Evolutionary conservation across 2,888 invertebrate species (phyloP).

Genomic region (Spodoptera littoralis): DNA sequence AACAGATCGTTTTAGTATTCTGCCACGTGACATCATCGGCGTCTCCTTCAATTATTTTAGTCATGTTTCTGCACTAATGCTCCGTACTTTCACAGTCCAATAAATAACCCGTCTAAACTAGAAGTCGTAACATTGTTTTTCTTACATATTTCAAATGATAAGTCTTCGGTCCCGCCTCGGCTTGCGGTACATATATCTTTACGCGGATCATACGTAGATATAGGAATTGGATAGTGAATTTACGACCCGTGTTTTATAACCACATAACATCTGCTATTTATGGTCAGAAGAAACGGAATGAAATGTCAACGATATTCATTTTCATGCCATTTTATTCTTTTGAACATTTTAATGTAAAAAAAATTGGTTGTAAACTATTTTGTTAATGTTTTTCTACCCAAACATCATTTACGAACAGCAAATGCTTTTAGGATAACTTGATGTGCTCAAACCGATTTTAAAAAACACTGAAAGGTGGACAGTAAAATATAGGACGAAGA

Average conservation of each 20-base stretch:
- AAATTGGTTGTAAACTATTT: constrained; percentile 13
- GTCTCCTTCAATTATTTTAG: background rate
- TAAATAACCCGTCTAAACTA: constrained; percentile 20
- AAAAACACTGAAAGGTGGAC: no score
- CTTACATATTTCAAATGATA: constrained; percentile 14
- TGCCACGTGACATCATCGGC: no score
- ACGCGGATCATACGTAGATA: constrained; percentile 26
- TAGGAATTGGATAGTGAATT: constrained; percentile 50
- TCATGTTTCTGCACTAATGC: background rate
- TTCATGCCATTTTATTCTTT: constrained; percentile 2
- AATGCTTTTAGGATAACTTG: no score
- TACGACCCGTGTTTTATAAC: constrained; percentile 51
- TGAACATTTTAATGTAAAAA: constrained; percentile 17
- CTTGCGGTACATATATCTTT: constrained; percentile 26
- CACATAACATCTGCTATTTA: constrained; percentile 51
- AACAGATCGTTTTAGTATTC: no score
- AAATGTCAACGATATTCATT: constrained; percentile 44
- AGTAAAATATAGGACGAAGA: no score
- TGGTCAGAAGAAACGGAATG: constrained; percentile 33
- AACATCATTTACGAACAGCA: background rate
- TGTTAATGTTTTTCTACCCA: background rate
- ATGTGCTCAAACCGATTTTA: no score
- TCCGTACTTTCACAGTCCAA: constrained; percentile 1
- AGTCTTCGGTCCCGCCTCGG: constrained; percentile 2
- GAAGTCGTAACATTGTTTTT: constrained; percentile 12